Conservation (phyloP, 2,888 invertebrate species). For the Sminthurinus aureus region DNA sequence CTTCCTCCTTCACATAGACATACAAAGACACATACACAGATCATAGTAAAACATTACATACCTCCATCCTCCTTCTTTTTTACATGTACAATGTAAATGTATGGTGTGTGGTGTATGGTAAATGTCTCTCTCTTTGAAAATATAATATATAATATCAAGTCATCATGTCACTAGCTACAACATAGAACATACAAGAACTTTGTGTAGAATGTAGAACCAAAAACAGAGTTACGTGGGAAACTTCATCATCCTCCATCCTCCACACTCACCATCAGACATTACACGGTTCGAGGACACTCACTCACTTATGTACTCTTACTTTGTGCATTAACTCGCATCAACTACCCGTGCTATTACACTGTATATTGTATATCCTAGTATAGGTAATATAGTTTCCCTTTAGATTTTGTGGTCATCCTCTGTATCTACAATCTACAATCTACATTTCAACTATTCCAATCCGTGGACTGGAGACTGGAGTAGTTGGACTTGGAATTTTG, state of each 20-base stretch:
- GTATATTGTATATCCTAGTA: no score
- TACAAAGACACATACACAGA: not conserved
- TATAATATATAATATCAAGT: not conserved
- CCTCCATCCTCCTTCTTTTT: not conserved
- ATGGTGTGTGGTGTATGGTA: not conserved
- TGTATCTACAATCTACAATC: not conserved
- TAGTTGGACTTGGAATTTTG: no score
- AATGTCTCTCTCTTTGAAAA: not conserved
- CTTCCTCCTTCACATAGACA: not conserved
- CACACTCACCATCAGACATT: no score
- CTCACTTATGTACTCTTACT: not conserved
- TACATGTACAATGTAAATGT: not conserved
- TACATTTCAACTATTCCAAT: no score
- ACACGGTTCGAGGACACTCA: no score
- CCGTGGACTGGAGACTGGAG: no score
- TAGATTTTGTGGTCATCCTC: constrained; percentile 35
- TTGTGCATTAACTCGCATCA: no score
- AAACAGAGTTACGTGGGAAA: not conserved
- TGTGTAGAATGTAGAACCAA: no score
- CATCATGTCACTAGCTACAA: not conserved
- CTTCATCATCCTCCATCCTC: not conserved
- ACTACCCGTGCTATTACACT: no score
- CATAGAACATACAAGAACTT: not conserved
- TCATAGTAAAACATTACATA: not conserved
- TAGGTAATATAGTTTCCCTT: not conserved